These are phyloP conservation scores for Aphidius ervi DNA, from an alignment of 1,140 invertebrate species.

Conservation along the genomic window DNA sequence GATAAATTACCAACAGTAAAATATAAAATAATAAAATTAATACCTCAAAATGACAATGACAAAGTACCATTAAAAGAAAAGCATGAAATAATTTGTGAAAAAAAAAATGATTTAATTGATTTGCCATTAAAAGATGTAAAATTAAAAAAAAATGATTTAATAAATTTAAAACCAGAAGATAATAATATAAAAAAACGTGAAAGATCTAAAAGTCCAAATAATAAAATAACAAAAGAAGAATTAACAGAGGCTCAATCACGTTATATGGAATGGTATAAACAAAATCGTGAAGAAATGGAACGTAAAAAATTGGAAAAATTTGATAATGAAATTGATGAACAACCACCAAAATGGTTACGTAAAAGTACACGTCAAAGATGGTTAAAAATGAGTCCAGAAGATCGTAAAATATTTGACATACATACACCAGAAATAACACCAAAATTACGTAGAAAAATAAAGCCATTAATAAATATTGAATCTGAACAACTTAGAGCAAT, in stretches of 20 bases:
- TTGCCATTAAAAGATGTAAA: neutral
- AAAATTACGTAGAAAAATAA: conserved; percentile 33
- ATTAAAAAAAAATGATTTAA: neutral
- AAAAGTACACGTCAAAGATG: conserved; percentile 28
- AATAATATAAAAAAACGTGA: neutral
- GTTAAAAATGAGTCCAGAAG: conserved; percentile 20
- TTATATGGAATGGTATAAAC: conserved; percentile 58
- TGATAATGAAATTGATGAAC: conserved; percentile 37
- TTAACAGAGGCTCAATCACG: conserved; percentile 42
- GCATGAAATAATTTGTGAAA: neutral
- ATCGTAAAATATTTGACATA: conserved; percentile 27
- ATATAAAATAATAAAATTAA: neutral
- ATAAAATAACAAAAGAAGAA: conserved; percentile 20
- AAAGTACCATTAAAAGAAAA: neutral
- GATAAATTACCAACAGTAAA: conserved; percentile 2
- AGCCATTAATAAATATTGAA: conserved; percentile 47
- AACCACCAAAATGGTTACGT: conserved; percentile 38
- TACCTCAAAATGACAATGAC: neutral
- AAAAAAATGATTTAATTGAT: too few relatives aligned
- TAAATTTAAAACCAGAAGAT: neutral
- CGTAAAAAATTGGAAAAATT: conserved; percentile 35
- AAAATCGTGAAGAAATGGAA: conserved; percentile 43
- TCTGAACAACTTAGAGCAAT: conserved; percentile 50
- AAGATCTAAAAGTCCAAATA: conserved; percentile 11
- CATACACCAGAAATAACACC: conserved; percentile 32